phyloP scores from a whole-genome alignment of 2,113 vertebrate genomes.

The Phaethon lepturus region DNA sequence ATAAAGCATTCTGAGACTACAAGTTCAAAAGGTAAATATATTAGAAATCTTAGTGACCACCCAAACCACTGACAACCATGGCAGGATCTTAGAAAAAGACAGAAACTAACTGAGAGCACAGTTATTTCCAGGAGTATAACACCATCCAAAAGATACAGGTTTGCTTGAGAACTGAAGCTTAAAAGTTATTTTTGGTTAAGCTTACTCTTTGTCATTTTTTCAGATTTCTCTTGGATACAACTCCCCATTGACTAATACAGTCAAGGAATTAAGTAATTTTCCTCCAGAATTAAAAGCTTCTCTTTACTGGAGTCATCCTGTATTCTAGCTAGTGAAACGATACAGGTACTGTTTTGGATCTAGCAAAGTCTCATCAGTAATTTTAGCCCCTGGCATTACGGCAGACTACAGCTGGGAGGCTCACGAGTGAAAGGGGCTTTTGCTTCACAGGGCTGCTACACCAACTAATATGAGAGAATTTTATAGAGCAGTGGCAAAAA shows the following conservation, averaged over 20 bases:
- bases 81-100: neutral
- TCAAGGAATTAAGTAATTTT: neutral
- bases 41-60: neutral
- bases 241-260: neutral
- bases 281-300: neutral
- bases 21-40: neutral
- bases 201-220: neutral
- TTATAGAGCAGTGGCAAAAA: neutral
- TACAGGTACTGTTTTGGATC: neutral
- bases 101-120: neutral
- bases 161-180: neutral
- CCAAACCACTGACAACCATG: neutral
- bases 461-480: neutral
- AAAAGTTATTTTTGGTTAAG: neutral
- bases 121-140: neutral
- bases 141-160: neutral
- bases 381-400: neutral
- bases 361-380: neutral
- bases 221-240: neutral
- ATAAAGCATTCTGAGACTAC: neutral
- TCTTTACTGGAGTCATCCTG: neutral
- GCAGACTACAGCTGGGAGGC: neutral
- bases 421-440: neutral
- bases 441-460: neutral
- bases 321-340: neutral